Evolutionary conservation across 2,888 invertebrate genomes (phyloP).

Genomic region (Nemotelus pantherinus): DNA sequence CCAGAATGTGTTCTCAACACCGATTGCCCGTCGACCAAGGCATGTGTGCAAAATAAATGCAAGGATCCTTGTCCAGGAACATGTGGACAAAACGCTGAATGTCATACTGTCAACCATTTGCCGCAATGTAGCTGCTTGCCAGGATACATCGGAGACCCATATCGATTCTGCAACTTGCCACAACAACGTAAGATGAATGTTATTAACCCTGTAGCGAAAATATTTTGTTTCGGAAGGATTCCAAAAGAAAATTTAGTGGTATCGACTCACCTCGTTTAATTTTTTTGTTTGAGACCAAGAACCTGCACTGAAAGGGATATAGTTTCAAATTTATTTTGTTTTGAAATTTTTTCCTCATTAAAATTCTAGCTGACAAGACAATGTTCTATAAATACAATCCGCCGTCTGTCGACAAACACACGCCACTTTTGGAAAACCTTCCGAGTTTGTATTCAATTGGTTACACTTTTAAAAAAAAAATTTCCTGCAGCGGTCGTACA

Average conservation of each 20-base stretch:
- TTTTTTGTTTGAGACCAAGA: too few relatives aligned
- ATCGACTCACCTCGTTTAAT: too few relatives aligned
- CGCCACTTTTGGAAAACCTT: too few relatives aligned
- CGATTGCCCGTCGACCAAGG: conserved; percentile 73
- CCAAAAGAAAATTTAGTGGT: too few relatives aligned
- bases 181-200: conserved; percentile 65
- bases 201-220: conserved; percentile 56
- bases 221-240: too few relatives aligned
- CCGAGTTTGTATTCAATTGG: too few relatives aligned
- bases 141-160: conserved; percentile 75
- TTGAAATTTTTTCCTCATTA: too few relatives aligned
- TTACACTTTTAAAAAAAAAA: too few relatives aligned
- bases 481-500: conserved; percentile 66
- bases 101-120: conserved; percentile 73
- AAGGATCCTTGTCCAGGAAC: conserved; percentile 72
- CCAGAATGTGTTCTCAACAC: conserved; percentile 74
- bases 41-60: conserved; percentile 74
- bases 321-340: too few relatives aligned
- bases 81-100: conserved; percentile 73
- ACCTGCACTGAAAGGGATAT: not conserved
- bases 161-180: conserved; percentile 69
- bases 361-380: too few relatives aligned
- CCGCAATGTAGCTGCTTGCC: conserved; percentile 71
- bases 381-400: too few relatives aligned
- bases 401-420: too few relatives aligned